phyloP scores from a whole-genome alignment of 2,888 invertebrate genomes.

The Drosophila robusta region DNA sequence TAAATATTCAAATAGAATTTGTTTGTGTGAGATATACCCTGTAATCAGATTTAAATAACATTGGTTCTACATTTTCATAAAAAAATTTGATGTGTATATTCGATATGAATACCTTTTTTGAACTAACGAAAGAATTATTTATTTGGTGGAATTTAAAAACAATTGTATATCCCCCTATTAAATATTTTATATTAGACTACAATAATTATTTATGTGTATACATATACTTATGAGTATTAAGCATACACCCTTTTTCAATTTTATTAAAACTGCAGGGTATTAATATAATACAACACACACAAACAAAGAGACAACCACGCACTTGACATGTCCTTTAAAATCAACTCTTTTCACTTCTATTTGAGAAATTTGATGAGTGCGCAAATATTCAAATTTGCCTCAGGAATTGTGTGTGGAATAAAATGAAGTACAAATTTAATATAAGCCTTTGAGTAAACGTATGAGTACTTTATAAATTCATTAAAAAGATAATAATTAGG shows the following conservation, averaged over 20 bases:
- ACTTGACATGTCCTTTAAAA: slow-evolving; percentile 27
- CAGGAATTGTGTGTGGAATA: slow-evolving; percentile 31
- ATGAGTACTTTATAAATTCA: slow-evolving; percentile 32
- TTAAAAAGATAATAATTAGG: slow-evolving; percentile 23
- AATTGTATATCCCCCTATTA: too few relatives aligned
- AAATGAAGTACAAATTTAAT: slow-evolving; percentile 40
- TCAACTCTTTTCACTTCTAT: slow-evolving; percentile 32
- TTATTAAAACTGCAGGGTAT: background rate
- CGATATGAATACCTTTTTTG: too few relatives aligned
- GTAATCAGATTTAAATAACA: too few relatives aligned
- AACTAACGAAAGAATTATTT: too few relatives aligned
- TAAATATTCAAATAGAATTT: background rate
- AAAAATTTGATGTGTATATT: background rate
- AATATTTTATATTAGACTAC: background rate
- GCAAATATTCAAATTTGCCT: slow-evolving; percentile 46
- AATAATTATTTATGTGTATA: background rate
- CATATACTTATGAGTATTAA: background rate
- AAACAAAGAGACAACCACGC: slow-evolving; percentile 5
- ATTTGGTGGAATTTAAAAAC: too few relatives aligned
- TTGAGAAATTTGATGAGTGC: slow-evolving; percentile 39
- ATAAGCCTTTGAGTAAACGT: slow-evolving; percentile 46
- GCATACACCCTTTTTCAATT: background rate
- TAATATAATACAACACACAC: background rate
- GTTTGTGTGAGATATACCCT: background rate
- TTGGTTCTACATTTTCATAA: too few relatives aligned